Conservation (phyloP, 1,140 invertebrate species). For the Eriosoma lanigerum region DNA sequence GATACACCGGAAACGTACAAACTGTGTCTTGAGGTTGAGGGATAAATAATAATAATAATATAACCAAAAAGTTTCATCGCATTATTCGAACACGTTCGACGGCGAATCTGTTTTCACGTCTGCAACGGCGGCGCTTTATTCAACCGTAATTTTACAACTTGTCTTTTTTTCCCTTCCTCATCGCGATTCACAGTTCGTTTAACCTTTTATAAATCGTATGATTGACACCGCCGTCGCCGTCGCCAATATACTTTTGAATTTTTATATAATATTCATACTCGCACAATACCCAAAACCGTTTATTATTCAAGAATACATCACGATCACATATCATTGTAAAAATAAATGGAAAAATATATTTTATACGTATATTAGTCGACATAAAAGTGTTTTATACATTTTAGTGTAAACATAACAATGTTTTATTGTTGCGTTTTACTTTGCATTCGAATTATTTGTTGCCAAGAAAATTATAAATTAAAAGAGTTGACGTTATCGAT, state of each 20-base stretch:
- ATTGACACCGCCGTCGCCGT: constrained; percentile 5
- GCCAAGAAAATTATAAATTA: too few species aligned
- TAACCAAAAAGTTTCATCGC: not conserved
- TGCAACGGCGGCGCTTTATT: not conserved
- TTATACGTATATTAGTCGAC: not conserved
- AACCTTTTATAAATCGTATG: constrained; percentile 38
- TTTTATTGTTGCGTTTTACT: too few species aligned
- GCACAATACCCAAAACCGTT: too few species aligned
- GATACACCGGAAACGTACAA: too few species aligned
- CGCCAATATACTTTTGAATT: not conserved
- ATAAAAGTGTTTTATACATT: not conserved
- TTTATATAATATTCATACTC: too few species aligned
- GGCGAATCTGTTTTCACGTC: not conserved
- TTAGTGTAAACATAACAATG: not conserved
- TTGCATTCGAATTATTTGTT: too few species aligned
- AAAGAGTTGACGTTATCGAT: too few species aligned
- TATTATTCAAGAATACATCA: too few species aligned
- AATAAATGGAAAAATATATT: constrained; percentile 9
- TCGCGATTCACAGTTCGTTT: constrained; percentile 35
- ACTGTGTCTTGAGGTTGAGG: too few species aligned
- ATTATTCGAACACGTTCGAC: not conserved
- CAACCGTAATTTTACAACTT: constrained; percentile 26
- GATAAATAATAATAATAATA: constrained; percentile 2
- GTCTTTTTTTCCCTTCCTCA: not conserved
- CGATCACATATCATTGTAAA: constrained; percentile 7